Base-by-base conservation (phyloP, 2,888 invertebrate genomes). In the Caprella mutica region DNA sequence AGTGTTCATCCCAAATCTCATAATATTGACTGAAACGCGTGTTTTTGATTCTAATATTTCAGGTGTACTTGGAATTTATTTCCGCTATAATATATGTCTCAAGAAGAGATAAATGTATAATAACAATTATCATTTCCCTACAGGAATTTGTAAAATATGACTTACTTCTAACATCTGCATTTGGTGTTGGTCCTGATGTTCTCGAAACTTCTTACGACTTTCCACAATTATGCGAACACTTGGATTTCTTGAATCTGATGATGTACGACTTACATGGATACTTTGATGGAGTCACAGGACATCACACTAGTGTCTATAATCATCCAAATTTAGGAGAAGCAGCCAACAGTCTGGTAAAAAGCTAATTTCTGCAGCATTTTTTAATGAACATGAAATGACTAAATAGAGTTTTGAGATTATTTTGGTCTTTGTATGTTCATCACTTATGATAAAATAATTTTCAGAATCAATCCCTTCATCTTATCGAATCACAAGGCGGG, bases 181-280 rank as follows among this genome's bases (percentile, higher is more conserved):
- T 91, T 39, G 86, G 86, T 1, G 86, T 87, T 0, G 82, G 84
- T 1, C 81, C 82, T 69, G 76, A 77, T 27, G 84, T 83, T 0
- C 85, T 88, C 69, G 83, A 86, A 61, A 72, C 77, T 1, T 85
- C 84, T 0, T 91, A 91, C 69, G 83, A 89, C 70, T 77, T 91
- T 14, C 75, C 79, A 5, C 79, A 81, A 65, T 74, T 91, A 12
- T 79, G 83, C 58, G 84, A 84, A 68, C 77, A 85, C 68, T 75
- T 90, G 56, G 90, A 91, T 70, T 81, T 82, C 55, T 78, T 89
- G 35, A 86, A 89, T 67, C 79, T 89, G 70, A 89, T 89, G 88
- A 84, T 85, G 62, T 90, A 90, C 71, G 90, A 90, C 72, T 90
- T 88, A 71, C 87, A 88, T 66, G 88, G 88, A 0, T 78, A 83